A percentile compares a stretch with the other conserved stretches of the same genome.
Evolutionary conservation across 2,888 invertebrate genomes (phyloP).

Genomic region (Dendrolimus pini): DNA sequence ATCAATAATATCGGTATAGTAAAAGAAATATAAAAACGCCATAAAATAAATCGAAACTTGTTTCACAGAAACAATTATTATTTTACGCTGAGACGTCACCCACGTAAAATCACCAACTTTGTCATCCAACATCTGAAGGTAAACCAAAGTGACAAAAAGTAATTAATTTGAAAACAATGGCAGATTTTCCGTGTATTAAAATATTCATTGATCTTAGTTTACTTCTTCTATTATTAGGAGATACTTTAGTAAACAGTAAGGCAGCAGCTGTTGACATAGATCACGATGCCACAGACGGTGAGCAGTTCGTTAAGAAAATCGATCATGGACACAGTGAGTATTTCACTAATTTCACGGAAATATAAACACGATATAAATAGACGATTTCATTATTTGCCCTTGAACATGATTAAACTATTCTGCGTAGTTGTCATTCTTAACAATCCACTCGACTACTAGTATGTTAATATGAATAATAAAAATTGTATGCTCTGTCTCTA

Average conservation of each 20-base stretch:
- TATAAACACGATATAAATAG: too few species aligned
- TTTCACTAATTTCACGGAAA: slow-evolving; percentile 2
- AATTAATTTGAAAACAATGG: slow-evolving; percentile 20
- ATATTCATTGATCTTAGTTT: slow-evolving; percentile 27
- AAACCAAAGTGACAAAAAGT: slow-evolving; percentile 21
- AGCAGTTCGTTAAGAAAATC: slow-evolving; percentile 30
- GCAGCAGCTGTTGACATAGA: slow-evolving; percentile 17
- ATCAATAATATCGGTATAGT: too few species aligned
- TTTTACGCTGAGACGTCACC: background rate
- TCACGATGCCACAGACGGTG: slow-evolving; percentile 28
- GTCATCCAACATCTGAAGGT: slow-evolving; percentile 8
- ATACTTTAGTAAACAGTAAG: slow-evolving; percentile 12
- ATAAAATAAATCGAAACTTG: background rate
- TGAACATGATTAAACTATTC: too few species aligned
- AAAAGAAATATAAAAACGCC: background rate
- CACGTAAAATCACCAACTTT: slow-evolving; percentile 3
- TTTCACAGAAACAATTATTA: background rate
- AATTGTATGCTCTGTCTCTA: too few species aligned
- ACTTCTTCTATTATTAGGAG: slow-evolving; percentile 21
- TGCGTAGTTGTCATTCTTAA: background rate
- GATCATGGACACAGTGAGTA: slow-evolving; percentile 40
- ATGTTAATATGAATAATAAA: too few species aligned
- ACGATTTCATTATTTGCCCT: too few species aligned
- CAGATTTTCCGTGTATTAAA: slow-evolving; percentile 16
- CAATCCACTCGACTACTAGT: too few species aligned